Base-by-base conservation (phyloP, 2,113 vertebrate species). In the Chamaea fasciata region DNA sequence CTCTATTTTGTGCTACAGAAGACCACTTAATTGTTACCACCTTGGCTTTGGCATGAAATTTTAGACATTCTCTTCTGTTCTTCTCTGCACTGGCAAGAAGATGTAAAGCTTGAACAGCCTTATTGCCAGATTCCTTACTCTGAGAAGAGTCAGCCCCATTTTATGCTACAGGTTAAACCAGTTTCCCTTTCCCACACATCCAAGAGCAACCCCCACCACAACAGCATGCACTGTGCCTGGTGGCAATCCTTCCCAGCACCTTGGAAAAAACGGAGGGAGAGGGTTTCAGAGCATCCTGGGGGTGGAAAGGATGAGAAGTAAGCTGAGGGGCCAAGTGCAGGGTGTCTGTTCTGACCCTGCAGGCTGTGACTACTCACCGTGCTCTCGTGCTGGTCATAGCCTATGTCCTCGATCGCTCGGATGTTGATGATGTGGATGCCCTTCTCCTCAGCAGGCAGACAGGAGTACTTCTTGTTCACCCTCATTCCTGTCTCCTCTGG, bases 331-430 rank as follows among this genome's bases (percentile, higher is more conserved):
- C 14, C 33, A 56, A 79, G 55, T 2, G 21, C n/a, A 55, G 33
- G 2, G 6, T 2, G 21, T n/a, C 80, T 37, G 65, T 19, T 17
- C 7, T 13, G 50, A 26, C 8, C 20, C 17, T 21, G 57, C 49
- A 47, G n/a, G 57, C 39, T 35, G 20, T 59, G 33, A 7, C 1
- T 16, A 97, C 99, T 98, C 98, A 99, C 99, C 59, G 98, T 97
- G 39, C 98, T 97, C 92, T 98, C 98, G 5, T 97, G 97, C 87
- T 98, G 98, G 83, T 98, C 93, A 6, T 98, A 98, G 79, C 98
- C 98, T 5, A 98, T 97, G 28, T 98, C 96, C 80, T 96, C 97
- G 21, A 95, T 95, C 18, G 94, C 81, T 68, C 97, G 97, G 82
- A 95, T 95, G 94, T 97, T 96, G 93, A 98, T 97, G 75, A 92